Evolutionary conservation across 1,140 invertebrate genomes (phyloP).

Genomic region (Neoseiulus cucumeris): DNA sequence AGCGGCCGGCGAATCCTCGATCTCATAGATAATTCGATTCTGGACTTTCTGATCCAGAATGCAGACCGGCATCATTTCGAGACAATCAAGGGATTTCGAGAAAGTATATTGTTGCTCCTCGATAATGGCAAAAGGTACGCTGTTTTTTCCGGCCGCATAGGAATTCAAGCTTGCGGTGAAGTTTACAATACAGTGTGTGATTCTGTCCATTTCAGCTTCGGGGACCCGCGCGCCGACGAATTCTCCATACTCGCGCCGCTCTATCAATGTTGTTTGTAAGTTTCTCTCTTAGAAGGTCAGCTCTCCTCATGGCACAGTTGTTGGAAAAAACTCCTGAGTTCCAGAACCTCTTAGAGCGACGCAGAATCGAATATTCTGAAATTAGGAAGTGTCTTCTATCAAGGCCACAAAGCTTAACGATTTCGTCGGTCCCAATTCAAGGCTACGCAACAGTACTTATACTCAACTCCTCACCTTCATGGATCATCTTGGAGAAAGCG

Average conservation of each 20-base stretch:
- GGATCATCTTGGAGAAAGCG: conserved; percentile 45
- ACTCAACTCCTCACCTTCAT: conserved; percentile 23
- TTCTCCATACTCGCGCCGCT: conserved; percentile 78
- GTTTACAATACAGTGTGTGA: too few species aligned
- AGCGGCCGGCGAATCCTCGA: conserved; percentile 44
- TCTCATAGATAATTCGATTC: conserved; percentile 62
- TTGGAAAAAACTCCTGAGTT: not conserved
- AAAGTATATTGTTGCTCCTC: conserved; percentile 50
- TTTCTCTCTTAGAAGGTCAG: too few species aligned
- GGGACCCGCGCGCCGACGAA: conserved; percentile 73
- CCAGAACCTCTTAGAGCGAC: not conserved
- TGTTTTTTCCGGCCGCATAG: too few species aligned
- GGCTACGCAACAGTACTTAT: conserved; percentile 32
- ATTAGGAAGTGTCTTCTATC: too few species aligned
- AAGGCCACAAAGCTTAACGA: too few species aligned
- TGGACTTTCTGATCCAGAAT: conserved; percentile 85
- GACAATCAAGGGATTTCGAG: conserved; percentile 36
- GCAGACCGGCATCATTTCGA: conserved; percentile 85
- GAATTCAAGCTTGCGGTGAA: too few species aligned
- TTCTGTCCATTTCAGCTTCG: too few species aligned
- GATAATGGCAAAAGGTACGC: conserved; percentile 71
- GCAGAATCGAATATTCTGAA: too few species aligned
- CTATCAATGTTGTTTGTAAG: conserved; percentile 58
- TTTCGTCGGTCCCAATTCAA: conserved; percentile 51
- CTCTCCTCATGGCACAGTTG: too few species aligned